A percentile compares a stretch with the other conserved stretches of the same genome.
phyloP scores from a whole-genome alignment of 2,888 invertebrate genomes.

The Eudasyphora cyanicolor region DNA sequence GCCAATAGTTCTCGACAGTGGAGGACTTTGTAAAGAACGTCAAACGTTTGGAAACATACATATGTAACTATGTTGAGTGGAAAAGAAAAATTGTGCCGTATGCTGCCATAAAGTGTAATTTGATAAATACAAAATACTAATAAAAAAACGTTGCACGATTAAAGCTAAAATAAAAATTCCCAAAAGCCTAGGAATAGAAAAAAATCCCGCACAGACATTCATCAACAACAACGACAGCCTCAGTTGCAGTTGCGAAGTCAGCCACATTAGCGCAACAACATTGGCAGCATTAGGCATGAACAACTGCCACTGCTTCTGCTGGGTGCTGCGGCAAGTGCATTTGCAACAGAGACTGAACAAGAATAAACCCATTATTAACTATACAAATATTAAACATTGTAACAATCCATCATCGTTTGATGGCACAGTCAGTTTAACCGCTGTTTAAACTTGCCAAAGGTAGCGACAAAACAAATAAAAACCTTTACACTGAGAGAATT shows the following conservation, averaged over 20 bases:
- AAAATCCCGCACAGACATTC: not conserved
- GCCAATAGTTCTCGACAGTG: not conserved
- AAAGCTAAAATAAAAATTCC: conserved; percentile 16
- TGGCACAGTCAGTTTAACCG: conserved; percentile 20
- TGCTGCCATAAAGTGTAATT: conserved; percentile 6
- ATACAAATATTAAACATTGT: conserved; percentile 25
- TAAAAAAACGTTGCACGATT: not conserved
- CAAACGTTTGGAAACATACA: not conserved
- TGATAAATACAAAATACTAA: conserved; percentile 7
- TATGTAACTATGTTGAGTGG: not conserved
- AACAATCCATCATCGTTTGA: conserved; percentile 13
- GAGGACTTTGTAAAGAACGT: not conserved
- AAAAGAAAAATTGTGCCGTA: conserved; percentile 22
- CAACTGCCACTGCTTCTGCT: too few relatives aligned
- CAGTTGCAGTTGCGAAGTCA: not conserved
- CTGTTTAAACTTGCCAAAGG: conserved; percentile 5
- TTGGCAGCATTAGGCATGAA: conserved; percentile 10
- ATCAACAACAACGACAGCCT: not conserved
- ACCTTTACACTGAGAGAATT: too few relatives aligned
- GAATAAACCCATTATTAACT: conserved; percentile 30
- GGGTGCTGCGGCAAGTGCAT: conserved; percentile 9
- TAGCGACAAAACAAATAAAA: not conserved
- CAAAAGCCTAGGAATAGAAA: conserved; percentile 24
- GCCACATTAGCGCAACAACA: not conserved
- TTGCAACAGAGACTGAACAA: not conserved